A percentile compares a stretch with the other conserved stretches of the same genome.
phyloP scores from a whole-genome alignment of 2,113 vertebrate species.

The Nematolebias whitei region DNA sequence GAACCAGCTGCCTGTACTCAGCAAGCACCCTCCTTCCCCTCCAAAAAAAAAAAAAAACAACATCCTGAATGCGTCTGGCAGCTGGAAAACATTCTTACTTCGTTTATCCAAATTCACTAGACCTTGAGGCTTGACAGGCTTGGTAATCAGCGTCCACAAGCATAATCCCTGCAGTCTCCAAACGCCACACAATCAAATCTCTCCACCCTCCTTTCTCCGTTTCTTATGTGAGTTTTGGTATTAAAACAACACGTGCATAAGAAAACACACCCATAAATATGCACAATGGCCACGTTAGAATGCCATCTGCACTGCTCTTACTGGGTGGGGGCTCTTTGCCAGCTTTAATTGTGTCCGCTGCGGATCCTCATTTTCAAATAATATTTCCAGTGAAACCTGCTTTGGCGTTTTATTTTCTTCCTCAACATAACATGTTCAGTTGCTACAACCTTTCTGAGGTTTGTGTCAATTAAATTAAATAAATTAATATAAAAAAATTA shows the following conservation, averaged over 20 bases:
- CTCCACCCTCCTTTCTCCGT: constrained; percentile 6
- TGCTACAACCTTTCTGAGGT: constrained; percentile 27
- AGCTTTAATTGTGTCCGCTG: constrained; percentile 63
- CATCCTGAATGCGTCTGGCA: constrained; percentile 66
- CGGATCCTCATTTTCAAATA: constrained; percentile 58
- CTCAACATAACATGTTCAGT: constrained; percentile 36
- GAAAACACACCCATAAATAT: constrained; percentile 44
- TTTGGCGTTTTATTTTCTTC: constrained; percentile 17
- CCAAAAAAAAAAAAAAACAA: constrained; percentile 51
- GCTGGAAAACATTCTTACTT: constrained; percentile 64
- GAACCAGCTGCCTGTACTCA: constrained; percentile 65
- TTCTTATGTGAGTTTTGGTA: constrained; percentile 41
- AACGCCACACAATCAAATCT: constrained; percentile 50
- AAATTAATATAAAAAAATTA: too few species aligned
- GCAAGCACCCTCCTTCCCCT: constrained; percentile 50
- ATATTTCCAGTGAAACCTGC: constrained; percentile 60
- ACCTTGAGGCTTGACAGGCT: constrained; percentile 71
- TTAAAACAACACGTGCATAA: constrained; percentile 18
- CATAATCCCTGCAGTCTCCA: constrained; percentile 69
- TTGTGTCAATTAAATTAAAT: constrained; percentile 55
- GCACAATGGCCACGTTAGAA: constrained; percentile 49
- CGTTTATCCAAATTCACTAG: constrained; percentile 75
- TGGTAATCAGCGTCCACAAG: constrained; percentile 73
- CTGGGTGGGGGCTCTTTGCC: constrained; percentile 49
- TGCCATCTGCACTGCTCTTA: constrained; percentile 67